Conservation (phyloP, 2,797 vertebrate species). For the Pipistrellus nathusii region DNA sequence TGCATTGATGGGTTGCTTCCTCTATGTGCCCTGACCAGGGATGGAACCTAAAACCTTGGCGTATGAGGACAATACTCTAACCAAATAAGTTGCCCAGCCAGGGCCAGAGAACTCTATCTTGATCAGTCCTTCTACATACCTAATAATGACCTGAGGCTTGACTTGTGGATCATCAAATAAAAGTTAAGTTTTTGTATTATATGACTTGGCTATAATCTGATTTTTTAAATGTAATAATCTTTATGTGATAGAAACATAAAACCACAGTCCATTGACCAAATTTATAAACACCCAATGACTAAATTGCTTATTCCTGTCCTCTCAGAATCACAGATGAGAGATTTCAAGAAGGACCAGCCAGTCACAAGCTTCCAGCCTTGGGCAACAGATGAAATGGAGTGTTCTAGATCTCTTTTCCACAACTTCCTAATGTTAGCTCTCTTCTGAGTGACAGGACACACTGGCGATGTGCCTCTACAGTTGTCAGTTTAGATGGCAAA, state of each 20-base stretch:
- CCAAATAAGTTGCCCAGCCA: background rate
- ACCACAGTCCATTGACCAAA: background rate
- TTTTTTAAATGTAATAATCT: background rate
- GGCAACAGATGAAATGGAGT: background rate
- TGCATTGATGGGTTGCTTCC: background rate
- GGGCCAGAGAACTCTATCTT: background rate
- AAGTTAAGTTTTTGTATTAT: slow-evolving; percentile 10
- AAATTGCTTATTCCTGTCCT: background rate
- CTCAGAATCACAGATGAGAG: background rate
- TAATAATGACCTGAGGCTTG: background rate
- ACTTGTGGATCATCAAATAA: slow-evolving; percentile 34
- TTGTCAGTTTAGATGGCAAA: slow-evolving; percentile 14
- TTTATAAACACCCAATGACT: background rate
- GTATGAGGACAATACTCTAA: background rate
- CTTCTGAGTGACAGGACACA: background rate
- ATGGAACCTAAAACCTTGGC: background rate
- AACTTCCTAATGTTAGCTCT: background rate
- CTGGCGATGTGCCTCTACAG: background rate
- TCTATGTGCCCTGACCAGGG: background rate
- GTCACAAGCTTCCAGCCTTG: background rate
- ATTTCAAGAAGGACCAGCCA: background rate
- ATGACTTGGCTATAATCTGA: background rate
- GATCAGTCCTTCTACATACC: background rate
- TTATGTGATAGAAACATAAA: background rate
- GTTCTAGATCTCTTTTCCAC: slow-evolving; percentile 9